Conservation (phyloP, 2,888 invertebrate species). For the Pollenia amentaria region DNA sequence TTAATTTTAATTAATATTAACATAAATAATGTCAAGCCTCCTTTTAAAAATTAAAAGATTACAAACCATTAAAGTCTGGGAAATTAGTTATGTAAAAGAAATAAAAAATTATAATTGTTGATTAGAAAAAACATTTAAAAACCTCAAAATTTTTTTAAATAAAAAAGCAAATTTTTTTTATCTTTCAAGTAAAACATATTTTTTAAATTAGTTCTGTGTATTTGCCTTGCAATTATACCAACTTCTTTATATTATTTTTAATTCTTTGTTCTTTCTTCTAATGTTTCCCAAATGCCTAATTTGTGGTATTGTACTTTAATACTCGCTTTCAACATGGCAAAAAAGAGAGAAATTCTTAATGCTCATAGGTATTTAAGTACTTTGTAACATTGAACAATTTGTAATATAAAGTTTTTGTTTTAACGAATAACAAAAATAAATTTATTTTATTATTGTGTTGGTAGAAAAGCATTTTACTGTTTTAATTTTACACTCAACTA, state of each 20-base stretch:
- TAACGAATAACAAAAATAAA: neutral
- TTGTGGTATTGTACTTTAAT: neutral
- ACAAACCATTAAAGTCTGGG: no score
- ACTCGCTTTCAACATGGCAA: neutral
- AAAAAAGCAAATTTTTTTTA: no score
- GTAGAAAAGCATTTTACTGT: neutral
- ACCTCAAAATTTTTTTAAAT: no score
- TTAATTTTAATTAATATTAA: no score
- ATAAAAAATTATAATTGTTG: no score
- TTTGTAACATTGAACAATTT: neutral
- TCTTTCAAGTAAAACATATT: no score
- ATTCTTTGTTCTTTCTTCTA: neutral
- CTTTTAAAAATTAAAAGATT: no score
- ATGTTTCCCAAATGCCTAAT: neutral
- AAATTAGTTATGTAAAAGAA: no score
- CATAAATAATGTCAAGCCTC: no score
- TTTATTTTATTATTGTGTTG: neutral
- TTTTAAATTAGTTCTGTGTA: no score
- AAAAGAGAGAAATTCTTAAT: neutral
- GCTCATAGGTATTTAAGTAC: neutral
- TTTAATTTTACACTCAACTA: slow-evolving; percentile 9
- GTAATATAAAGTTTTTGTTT: neutral
- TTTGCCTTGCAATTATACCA: no score
- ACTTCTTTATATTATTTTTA: neutral
- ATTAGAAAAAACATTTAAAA: no score